These are phyloP conservation scores for Myioborus miniatus DNA, from an alignment of 2,797 vertebrate genomes.

Conservation along the genomic window DNA sequence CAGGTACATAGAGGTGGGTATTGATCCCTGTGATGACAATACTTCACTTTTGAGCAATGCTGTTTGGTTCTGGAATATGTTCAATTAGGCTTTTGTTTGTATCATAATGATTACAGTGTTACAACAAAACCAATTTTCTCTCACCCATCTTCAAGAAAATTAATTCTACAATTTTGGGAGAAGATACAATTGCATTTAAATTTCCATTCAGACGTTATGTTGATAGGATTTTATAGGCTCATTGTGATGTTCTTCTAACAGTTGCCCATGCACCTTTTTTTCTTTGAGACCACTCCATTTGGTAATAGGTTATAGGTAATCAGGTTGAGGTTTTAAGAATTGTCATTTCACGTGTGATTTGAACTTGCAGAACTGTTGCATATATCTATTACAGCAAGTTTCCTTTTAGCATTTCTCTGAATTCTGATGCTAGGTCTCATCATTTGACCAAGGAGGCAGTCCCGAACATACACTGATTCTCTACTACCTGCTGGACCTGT, in stretches of 20 bases:
- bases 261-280: neutral
- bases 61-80: neutral
- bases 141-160: neutral
- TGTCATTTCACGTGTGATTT: rapidly evolving
- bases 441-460: neutral
- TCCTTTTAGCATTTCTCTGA: neutral
- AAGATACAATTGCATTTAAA: neutral
- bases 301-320: neutral
- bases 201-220: neutral
- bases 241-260: neutral
- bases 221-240: neutral
- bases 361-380: neutral
- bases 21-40: neutral
- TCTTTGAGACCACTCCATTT: neutral
- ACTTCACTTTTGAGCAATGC: neutral
- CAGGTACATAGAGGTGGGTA: rapidly evolving
- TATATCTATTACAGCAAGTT: neutral
- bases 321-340: neutral
- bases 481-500: neutral
- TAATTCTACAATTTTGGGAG: neutral
- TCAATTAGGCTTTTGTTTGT: neutral
- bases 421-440: neutral
- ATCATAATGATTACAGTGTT: neutral
- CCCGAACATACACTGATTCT: neutral
- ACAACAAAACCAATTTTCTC: neutral